Base-by-base conservation (phyloP, 2,113 vertebrate genomes). In the Ursus arctos region DNA sequence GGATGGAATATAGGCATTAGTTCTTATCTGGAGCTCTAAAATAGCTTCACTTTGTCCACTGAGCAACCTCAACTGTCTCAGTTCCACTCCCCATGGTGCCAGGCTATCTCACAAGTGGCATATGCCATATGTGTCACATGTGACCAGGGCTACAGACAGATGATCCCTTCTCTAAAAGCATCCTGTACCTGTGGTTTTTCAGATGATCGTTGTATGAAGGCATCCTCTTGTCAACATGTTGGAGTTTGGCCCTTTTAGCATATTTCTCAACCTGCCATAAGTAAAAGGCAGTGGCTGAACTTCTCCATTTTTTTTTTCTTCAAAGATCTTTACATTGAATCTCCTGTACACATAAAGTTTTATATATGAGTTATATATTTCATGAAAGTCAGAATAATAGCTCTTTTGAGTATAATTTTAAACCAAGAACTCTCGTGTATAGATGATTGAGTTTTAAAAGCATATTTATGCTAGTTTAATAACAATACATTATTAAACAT, bases 401-500 rank as follows among this genome's bases (percentile, higher is more conserved):
- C 18, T 83, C 63, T 88, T 91, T 65, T 93, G 47, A 95, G 33
- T 76, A 59, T 59, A 72, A 77, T 76, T 88, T 97, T 94, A 92
- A 97, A 82, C 40, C 55, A 88, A 84, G 4, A 65, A 76, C 61
- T 90, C 33, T 67, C 74, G 24, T 33, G 21, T 84, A n/a, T 55
- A 57, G 72, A 79, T 74, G 93, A 95, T 94, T 96, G 97, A 89
- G 92, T 87, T 85, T 95, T 95, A 96, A 96, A 57, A 95, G 36
- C 51, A 61, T 12, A 82, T 63, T 93, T 83, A 51, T 15, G 24
- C 61, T 84, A 88, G 43, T 88, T 97, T 95, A 92, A 93, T 59
- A 77, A 49, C 18, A 43, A 81, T 51, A 55, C 26, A 79, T 71
- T 90, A 86, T 93, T 90, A 90, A 96, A 57, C 43, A 71, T 76